Evolutionary conservation across 2,797 vertebrate genomes (phyloP).

Genomic region (Hypotaenidia philippensis): DNA sequence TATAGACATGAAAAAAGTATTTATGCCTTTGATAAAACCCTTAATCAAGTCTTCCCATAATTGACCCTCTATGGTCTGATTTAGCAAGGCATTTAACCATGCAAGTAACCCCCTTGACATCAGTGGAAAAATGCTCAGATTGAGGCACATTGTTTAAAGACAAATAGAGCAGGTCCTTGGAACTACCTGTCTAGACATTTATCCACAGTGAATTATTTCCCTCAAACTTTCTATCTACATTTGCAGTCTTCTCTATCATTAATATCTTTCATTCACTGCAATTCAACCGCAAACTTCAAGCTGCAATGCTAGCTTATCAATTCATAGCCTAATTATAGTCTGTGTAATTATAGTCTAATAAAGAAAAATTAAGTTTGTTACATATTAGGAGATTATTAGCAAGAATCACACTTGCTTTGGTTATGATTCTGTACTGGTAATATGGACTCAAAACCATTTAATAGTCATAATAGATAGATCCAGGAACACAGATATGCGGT

Average conservation of each 20-base stretch:
- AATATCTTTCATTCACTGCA: not conserved
- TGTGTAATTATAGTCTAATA: slow-evolving; percentile 40
- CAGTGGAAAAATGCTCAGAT: not conserved
- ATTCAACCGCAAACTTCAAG: slow-evolving; percentile 21
- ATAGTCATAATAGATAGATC: not conserved
- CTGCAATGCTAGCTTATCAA: not conserved
- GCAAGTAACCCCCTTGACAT: not conserved
- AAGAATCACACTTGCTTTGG: not conserved
- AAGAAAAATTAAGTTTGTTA: not conserved
- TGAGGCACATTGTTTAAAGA: not conserved
- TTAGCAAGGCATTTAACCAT: not conserved
- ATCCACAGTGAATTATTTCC: not conserved
- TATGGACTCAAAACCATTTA: not conserved
- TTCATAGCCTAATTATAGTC: slow-evolving; percentile 32
- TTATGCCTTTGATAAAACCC: not conserved
- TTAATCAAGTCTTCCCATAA: not conserved
- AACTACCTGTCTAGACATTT: not conserved
- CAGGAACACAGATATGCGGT: not conserved
- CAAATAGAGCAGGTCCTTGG: not conserved
- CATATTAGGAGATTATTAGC: not conserved
- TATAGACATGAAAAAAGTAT: not conserved
- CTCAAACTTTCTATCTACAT: not conserved
- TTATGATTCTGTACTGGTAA: not conserved
- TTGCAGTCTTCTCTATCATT: not conserved
- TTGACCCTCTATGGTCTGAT: not conserved